phyloP scores from a whole-genome alignment of 2,113 vertebrate genomes.

The Bungarus multicinctus region DNA sequence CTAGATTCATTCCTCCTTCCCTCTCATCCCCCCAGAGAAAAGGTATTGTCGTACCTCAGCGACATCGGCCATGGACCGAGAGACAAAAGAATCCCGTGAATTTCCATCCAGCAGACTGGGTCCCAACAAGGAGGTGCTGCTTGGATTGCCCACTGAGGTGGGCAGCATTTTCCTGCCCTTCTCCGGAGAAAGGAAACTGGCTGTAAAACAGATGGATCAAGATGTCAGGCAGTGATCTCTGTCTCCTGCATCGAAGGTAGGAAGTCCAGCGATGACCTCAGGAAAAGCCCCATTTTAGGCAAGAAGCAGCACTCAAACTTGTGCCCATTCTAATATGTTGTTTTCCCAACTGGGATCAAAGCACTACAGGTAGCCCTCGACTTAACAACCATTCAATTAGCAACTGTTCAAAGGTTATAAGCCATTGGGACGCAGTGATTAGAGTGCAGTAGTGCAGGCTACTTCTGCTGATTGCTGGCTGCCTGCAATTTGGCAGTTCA shows the following conservation, averaged over 20 bases:
- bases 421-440: too few relatives aligned
- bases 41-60: conserved; percentile 76
- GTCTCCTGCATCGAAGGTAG: not conserved
- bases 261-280: not conserved
- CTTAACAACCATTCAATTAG: not conserved
- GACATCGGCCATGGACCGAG: conserved; percentile 89
- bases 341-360: not conserved
- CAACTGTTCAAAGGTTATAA: not conserved
- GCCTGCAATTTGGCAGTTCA: too few relatives aligned
- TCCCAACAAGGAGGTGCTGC: conserved; percentile 87
- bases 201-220: conserved; percentile 59
- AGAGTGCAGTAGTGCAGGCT: too few relatives aligned
- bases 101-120: conserved; percentile 94
- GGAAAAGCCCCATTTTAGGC: not conserved
- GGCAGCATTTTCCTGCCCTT: conserved; percentile 86
- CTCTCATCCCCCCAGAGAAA: not conserved
- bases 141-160: conserved; percentile 76
- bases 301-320: not conserved
- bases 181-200: conserved; percentile 95
- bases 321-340: not conserved
- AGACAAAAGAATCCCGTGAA: conserved; percentile 94
- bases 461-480: too few relatives aligned
- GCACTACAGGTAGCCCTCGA: not conserved
- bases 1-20: fast-evolving
- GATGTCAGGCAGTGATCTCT: not conserved